phyloP scores from a whole-genome alignment of 2,797 vertebrate genomes.

The Okamejei kenojei region DNA sequence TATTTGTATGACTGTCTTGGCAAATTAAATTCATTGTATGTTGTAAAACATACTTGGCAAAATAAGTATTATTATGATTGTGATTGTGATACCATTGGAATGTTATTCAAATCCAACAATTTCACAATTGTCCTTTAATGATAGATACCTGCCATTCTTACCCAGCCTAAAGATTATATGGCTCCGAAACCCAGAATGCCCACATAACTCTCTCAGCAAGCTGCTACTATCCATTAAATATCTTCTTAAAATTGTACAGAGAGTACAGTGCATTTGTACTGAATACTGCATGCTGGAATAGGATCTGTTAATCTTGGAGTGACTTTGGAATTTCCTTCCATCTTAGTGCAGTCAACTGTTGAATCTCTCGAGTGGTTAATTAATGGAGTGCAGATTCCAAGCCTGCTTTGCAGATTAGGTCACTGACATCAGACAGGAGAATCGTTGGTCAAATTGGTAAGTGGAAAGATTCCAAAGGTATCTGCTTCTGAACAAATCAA shows the following conservation, averaged over 20 bases:
- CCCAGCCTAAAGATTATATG: background rate
- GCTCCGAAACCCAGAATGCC: background rate
- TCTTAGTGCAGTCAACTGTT: background rate
- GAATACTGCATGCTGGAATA: background rate
- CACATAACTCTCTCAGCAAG: background rate
- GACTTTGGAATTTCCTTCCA: background rate
- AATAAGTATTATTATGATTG: too few relatives aligned
- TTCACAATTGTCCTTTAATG: background rate
- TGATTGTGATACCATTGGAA: too few relatives aligned
- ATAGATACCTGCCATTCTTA: background rate
- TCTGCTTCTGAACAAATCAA: background rate
- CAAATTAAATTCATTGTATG: too few relatives aligned
- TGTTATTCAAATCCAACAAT: background rate
- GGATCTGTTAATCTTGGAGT: background rate
- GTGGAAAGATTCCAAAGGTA: conserved; percentile 3
- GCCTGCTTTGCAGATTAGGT: background rate
- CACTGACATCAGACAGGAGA: conserved; percentile 11
- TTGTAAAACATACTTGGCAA: too few relatives aligned
- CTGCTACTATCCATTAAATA: background rate
- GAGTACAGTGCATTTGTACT: background rate
- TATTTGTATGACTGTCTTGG: too few relatives aligned
- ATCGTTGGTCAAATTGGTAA: background rate
- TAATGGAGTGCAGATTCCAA: background rate
- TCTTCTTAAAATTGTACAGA: background rate
- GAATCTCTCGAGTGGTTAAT: background rate